Base-by-base conservation (phyloP, 2,113 vertebrate species). In the Nycticebus coucang region DNA sequence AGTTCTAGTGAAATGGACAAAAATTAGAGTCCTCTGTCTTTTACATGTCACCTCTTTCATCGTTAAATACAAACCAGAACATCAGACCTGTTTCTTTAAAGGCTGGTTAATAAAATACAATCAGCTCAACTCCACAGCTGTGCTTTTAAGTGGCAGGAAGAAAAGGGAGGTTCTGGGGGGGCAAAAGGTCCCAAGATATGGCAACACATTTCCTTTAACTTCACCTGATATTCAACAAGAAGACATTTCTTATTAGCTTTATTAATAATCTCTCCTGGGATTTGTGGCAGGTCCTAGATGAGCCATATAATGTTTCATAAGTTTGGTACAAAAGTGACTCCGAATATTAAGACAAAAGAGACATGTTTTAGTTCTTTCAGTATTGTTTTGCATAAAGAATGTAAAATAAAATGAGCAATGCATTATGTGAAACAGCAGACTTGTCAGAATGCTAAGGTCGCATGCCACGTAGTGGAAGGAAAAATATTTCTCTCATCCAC, bases 371-470 rank as follows among this genome's bases (percentile, higher is more conserved):
- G 82, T 69, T 69, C 57, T 85, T 95, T 86, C 68, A 33, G 41
- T 35, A 64, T 35, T 84, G 15, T 92, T 92, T 79, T 89, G 9
- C 83, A 55, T 7, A 59, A n/a, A 75, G 19, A 84, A 93, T 19
- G 1, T 85, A 79, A 94, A 95, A 85, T 72, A 66, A 78, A n/a
- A 94, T 53, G 78, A 94, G 33, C 22, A 57, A 64, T 30, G 59
- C 22, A n/a, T 74, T 84, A 60, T 0, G 0, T 55, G 89, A 92
- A 78, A 50, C 14, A 55, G 55, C 41, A 94, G 22, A 37, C 26
- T 84, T 74, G 84, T 92, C 80, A 84, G n/a, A 91, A 95, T 41
- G 64, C 66, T 53, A 78, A 90, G 81, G 72, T 66, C 11, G 12
- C 30, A 35, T 18, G 13, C 24, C 66, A 22, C 8, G 10, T 35